Evolutionary conservation across 2,113 vertebrate genomes (phyloP).

Genomic region (Chionomys nivalis): DNA sequence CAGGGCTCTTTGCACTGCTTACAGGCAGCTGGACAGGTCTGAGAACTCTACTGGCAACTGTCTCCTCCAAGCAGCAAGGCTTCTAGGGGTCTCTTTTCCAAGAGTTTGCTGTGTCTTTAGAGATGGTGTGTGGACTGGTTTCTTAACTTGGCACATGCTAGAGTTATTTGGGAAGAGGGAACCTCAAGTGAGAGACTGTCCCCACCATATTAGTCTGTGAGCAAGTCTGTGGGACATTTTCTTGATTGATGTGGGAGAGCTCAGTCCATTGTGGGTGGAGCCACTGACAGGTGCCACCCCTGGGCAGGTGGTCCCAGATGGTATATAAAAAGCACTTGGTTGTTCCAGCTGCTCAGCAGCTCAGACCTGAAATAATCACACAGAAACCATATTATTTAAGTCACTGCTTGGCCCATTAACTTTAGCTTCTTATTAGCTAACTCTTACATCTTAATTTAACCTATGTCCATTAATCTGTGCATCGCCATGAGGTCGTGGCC

Average conservation of each 20-base stretch:
- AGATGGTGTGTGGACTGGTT: not conserved
- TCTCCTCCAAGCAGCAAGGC: not conserved
- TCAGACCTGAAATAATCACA: no score
- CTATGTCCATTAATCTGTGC: no score
- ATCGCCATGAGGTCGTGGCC: no score
- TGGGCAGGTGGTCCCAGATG: not conserved
- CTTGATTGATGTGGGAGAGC: not conserved
- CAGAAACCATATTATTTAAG: no score
- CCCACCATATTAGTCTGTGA: not conserved
- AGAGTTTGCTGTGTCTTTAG: not conserved
- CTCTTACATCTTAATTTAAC: no score
- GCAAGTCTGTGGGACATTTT: not conserved
- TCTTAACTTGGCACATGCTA: not conserved
- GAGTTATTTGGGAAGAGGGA: not conserved
- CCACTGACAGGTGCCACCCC: not conserved
- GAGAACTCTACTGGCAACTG: not conserved
- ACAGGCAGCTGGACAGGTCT: not conserved
- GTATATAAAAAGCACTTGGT: not conserved
- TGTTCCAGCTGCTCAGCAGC: no score
- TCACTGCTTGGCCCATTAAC: no score
- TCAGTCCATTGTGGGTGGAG: not conserved
- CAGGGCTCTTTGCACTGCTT: not conserved
- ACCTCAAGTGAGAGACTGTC: not conserved
- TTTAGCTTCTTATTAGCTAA: no score
- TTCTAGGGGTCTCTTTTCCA: not conserved